Percentiles rank a stretch among this genome's conserved stretches.
Evolutionary conservation across 2,888 invertebrate genomes (phyloP).

Genomic region (Habrosyne pyritoides): DNA sequence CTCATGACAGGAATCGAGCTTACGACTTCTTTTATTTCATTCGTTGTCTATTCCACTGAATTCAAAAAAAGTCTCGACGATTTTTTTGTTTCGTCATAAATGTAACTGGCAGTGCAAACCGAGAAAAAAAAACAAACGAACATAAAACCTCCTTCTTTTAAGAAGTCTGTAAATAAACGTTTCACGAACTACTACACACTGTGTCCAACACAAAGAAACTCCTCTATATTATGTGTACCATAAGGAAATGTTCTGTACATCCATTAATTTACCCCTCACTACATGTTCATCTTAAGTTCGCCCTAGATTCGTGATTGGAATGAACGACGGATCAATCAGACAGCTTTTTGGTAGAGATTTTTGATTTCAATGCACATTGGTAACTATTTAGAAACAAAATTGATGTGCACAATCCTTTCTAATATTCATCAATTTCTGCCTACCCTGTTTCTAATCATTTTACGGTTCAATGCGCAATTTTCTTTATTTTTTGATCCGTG

Average conservation of each 20-base stretch:
- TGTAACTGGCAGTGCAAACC: no score
- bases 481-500: no score
- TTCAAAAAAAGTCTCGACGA: no score
- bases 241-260: slow-evolving; percentile 3
- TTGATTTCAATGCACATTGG: neutral
- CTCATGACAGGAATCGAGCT: no score
- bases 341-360: neutral
- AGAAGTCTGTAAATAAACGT: neutral
- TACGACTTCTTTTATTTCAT: no score
- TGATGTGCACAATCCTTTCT: no score
- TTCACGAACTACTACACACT: neutral
- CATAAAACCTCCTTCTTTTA: no score
- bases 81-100: no score
- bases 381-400: neutral
- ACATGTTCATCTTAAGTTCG: slow-evolving; percentile 1
- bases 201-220: neutral
- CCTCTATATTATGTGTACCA: neutral
- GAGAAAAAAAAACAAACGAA: neutral
- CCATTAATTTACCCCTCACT: neutral
- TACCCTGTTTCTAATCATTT: no score
- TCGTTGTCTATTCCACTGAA: no score
- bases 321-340: neutral
- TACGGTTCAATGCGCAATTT: no score
- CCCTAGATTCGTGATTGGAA: slow-evolving; percentile 1
- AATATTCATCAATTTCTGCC: no score